Conservation (phyloP, 2,797 vertebrate genomes). For the Pseudomugil tenellus region DNA sequence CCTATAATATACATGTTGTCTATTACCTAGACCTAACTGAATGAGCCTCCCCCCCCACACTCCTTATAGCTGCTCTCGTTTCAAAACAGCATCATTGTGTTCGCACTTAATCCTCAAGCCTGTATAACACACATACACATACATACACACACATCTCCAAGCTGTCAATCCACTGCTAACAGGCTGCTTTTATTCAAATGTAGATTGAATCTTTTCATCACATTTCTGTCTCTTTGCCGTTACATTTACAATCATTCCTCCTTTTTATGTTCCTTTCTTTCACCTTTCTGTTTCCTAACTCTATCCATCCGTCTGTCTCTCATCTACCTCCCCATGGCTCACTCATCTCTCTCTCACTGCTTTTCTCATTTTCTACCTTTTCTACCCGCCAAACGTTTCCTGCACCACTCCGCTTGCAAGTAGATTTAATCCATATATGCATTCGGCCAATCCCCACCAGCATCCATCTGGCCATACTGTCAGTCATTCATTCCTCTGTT, state of each 20-base stretch:
- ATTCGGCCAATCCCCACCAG: background rate
- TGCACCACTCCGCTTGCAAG: background rate
- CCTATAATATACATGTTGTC: background rate
- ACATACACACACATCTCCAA: background rate
- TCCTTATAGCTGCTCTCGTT: background rate
- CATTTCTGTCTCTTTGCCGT: background rate
- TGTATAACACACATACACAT: background rate
- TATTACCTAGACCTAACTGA: background rate
- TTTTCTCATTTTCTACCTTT: constrained; percentile 5
- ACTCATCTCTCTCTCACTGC: background rate
- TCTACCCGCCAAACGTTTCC: constrained; percentile 4
- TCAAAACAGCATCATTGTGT: background rate
- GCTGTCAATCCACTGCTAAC: background rate
- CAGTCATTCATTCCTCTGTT: background rate
- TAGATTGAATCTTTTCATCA: background rate
- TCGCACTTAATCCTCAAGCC: background rate
- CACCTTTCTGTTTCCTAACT: background rate
- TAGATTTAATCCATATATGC: background rate
- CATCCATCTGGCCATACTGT: constrained; percentile 6
- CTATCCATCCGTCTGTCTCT: background rate
- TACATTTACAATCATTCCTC: background rate
- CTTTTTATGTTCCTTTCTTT: background rate
- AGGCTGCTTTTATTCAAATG: background rate
- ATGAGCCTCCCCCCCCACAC: background rate
- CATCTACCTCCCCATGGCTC: constrained; percentile 2